phyloP scores from a whole-genome alignment of 2,113 vertebrate genomes.

The Ctenomys sociabilis region DNA sequence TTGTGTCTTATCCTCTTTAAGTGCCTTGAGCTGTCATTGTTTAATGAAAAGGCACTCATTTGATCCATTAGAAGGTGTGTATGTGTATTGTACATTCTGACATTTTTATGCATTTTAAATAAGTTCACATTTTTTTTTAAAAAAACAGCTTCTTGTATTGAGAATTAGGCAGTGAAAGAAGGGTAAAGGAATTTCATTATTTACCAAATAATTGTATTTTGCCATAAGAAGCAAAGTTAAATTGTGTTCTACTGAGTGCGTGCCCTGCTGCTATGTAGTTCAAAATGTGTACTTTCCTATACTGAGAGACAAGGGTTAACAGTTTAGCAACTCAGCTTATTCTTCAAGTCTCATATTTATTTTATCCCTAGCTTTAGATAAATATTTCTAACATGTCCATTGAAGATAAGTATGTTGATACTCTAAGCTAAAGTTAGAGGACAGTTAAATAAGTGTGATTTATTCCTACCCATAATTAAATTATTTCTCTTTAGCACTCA shows the following conservation, averaged over 20 bases:
- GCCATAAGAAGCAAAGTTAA: slow-evolving; percentile 76
- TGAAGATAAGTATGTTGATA: slow-evolving; percentile 77
- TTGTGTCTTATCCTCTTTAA: slow-evolving; percentile 90
- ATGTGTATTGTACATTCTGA: slow-evolving; percentile 83
- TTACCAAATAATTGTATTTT: slow-evolving; percentile 79
- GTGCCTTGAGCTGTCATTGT: slow-evolving; percentile 88
- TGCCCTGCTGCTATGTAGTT: slow-evolving; percentile 84
- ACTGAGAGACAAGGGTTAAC: slow-evolving; percentile 72
- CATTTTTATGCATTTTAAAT: slow-evolving; percentile 84
- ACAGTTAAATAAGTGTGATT: slow-evolving; percentile 70
- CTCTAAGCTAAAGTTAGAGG: slow-evolving; percentile 76
- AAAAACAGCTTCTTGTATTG: slow-evolving; percentile 83
- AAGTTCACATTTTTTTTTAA: slow-evolving; percentile 82
- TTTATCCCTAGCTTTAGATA: slow-evolving; percentile 77
- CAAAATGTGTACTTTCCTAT: slow-evolving; percentile 86
- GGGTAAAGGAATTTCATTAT: slow-evolving; percentile 80
- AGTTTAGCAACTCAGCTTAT: slow-evolving; percentile 78
- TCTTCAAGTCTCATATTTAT: slow-evolving; percentile 79
- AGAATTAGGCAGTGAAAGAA: slow-evolving; percentile 79
- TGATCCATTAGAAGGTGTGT: slow-evolving; percentile 84
- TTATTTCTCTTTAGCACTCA: slow-evolving; percentile 64
- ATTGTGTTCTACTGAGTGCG: slow-evolving; percentile 80
- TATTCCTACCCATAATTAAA: slow-evolving; percentile 70
- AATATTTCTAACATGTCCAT: slow-evolving; percentile 46
- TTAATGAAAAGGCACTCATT: slow-evolving; percentile 88